Conservation (phyloP, 2,797 vertebrate species). For the Urocyon cinereoargenteus region DNA sequence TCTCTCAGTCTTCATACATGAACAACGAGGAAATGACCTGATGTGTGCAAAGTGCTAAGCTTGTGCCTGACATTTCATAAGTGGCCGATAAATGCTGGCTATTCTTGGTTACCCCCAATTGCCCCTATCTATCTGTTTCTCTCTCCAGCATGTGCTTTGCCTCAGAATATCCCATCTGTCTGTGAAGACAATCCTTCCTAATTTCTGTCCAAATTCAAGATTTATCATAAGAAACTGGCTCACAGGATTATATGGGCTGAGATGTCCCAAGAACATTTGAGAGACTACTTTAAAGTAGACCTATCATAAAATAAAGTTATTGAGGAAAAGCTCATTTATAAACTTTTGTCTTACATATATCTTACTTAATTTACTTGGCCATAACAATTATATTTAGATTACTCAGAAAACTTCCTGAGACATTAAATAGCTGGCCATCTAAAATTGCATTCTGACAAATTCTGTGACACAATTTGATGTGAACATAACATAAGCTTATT, state of each 20-base stretch:
- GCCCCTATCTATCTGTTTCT: background rate
- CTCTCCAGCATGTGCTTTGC: background rate
- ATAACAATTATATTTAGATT: background rate
- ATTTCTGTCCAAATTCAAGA: background rate
- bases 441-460: background rate
- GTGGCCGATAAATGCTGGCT: background rate
- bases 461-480: background rate
- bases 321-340: background rate
- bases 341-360: background rate
- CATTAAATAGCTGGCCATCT: background rate
- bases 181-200: background rate
- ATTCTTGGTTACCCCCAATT: background rate
- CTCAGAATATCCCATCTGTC: too few species aligned
- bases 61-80: background rate
- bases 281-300: background rate
- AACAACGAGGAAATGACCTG: background rate
- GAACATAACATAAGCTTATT: background rate
- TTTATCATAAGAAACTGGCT: background rate
- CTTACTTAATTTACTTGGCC: background rate
- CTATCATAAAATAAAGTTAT: background rate
- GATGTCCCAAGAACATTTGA: background rate
- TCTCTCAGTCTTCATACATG: background rate
- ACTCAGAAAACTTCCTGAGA: background rate
- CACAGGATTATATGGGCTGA: background rate
- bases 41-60: background rate